These are phyloP conservation scores for Xanthia togata DNA, from an alignment of 2,888 invertebrate genomes.

Conservation along the genomic window DNA sequence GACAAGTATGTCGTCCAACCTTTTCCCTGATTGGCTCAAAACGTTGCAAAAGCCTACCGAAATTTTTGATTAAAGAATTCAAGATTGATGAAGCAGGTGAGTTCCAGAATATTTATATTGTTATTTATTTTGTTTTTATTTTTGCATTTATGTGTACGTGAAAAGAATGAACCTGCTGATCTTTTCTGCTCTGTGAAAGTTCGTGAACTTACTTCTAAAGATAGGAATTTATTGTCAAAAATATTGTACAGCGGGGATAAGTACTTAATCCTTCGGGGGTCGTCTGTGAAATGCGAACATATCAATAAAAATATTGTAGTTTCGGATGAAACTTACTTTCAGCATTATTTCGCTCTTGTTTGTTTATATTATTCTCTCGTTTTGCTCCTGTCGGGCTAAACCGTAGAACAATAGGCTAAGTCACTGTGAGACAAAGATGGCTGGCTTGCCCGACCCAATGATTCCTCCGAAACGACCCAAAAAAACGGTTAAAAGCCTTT, in stretches of 20 bases:
- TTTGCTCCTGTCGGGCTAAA: not conserved
- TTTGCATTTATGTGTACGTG: not conserved
- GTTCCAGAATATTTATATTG: too few species aligned
- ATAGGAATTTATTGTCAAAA: slow-evolving; percentile 59
- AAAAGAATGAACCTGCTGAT: slow-evolving; percentile 7
- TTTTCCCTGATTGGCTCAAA: not conserved
- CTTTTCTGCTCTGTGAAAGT: not conserved
- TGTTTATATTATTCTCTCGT: slow-evolving; percentile 39
- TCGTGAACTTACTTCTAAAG: slow-evolving; percentile 50
- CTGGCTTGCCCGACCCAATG: slow-evolving; percentile 37
- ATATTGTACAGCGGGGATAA: slow-evolving; percentile 53
- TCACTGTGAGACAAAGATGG: slow-evolving; percentile 48
- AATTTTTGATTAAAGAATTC: not conserved
- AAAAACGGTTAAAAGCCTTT: slow-evolving; percentile 62
- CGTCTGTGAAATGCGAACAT: slow-evolving; percentile 49
- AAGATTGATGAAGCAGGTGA: not conserved
- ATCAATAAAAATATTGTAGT: slow-evolving; percentile 61
- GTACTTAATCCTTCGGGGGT: slow-evolving; percentile 55
- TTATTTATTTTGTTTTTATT: not conserved
- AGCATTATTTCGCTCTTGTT: slow-evolving; percentile 36
- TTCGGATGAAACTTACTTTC: slow-evolving; percentile 45
- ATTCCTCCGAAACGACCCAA: slow-evolving; percentile 41
- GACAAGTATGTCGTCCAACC: not conserved
- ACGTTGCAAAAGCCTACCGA: not conserved
- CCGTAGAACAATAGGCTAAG: not conserved